A percentile compares a stretch with the other conserved stretches of the same genome.
Conservation (phyloP, 1,140 invertebrate genomes). For the Muscidifurax raptorellus region DNA sequence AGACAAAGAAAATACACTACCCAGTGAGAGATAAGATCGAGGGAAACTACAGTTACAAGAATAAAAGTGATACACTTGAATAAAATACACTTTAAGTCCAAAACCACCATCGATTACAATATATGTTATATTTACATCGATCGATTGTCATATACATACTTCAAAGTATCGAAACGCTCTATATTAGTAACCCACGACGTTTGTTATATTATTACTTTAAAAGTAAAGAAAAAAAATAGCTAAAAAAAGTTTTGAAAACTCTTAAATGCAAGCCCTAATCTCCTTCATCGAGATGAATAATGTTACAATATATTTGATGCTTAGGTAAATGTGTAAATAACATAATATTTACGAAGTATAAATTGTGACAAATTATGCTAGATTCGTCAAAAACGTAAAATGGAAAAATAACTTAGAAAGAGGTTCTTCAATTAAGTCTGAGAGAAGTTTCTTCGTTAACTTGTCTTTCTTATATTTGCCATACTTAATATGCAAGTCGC, state of each 20-base stretch:
- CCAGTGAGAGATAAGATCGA: conserved; percentile 49
- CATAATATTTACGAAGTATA: conserved; percentile 70
- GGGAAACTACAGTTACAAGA: conserved; percentile 38
- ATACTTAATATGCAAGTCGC: conserved; percentile 48
- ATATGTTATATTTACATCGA: conserved; percentile 60
- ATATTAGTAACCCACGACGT: conserved; percentile 69
- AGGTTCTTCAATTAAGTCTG: conserved; percentile 43
- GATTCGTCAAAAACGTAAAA: conserved; percentile 43
- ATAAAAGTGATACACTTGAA: conserved; percentile 44
- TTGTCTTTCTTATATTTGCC: conserved; percentile 47
- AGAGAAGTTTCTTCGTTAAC: conserved; percentile 40
- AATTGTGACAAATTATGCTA: conserved; percentile 63
- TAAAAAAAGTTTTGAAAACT: conserved; percentile 61
- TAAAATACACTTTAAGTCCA: conserved; percentile 55
- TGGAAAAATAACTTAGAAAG: conserved; percentile 27
- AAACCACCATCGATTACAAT: conserved; percentile 53
- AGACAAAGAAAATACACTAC: conserved; percentile 52
- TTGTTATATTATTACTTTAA: conserved; percentile 61
- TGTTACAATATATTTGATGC: conserved; percentile 66
- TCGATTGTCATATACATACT: conserved; percentile 61
- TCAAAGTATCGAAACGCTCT: conserved; percentile 52
- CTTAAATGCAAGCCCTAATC: conserved; percentile 54
- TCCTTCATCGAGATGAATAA: conserved; percentile 61
- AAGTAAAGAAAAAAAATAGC: conserved; percentile 57
- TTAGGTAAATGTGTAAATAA: conserved; percentile 73